phyloP scores from a whole-genome alignment of 2,797 vertebrate genomes.

The Coendou prehensilis region DNA sequence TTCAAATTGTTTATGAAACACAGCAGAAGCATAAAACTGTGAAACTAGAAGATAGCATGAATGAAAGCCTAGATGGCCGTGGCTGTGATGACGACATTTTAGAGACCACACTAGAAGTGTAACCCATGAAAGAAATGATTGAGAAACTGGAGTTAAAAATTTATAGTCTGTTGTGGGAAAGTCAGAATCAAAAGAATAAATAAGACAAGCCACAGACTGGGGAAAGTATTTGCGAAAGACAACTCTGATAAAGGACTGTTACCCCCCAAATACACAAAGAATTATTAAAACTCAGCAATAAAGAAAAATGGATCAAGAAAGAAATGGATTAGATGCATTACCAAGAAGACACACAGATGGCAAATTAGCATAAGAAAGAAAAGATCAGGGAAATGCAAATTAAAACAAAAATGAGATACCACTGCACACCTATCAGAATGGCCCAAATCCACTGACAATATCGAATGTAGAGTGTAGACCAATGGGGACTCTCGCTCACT shows the following conservation, averaged over 20 bases:
- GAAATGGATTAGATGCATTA: neutral
- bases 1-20: neutral
- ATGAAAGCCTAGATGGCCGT: no score
- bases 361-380: neutral
- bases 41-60: neutral
- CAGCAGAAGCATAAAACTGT: neutral
- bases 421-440: neutral
- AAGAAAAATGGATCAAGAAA: neutral
- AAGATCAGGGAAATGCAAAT: neutral
- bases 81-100: neutral
- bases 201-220: neutral
- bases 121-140: neutral
- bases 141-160: neutral
- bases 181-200: neutral
- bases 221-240: neutral
- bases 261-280: neutral
- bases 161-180: neutral
- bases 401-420: neutral
- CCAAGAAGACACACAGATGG: neutral
- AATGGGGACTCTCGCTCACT: no score
- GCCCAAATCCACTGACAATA: neutral
- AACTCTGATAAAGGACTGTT: neutral
- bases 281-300: neutral
- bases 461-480: neutral
- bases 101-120: neutral